Base-by-base conservation (phyloP, 2,113 vertebrate species). In the human region DNA sequence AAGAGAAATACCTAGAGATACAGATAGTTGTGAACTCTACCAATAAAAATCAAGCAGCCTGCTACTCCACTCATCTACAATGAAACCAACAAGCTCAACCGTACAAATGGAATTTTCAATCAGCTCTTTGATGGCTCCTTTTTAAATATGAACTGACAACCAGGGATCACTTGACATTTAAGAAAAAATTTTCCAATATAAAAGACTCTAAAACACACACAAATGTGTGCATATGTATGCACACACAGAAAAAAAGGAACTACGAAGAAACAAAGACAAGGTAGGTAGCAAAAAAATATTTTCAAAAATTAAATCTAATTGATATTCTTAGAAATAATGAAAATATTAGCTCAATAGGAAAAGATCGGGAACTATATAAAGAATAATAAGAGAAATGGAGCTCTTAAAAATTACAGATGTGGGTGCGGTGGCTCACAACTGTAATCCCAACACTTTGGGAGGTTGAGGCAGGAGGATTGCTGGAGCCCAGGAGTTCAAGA, bases 161-260 rank as follows among this genome's bases (percentile, higher is more conserved):
- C 66, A 90, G 84, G 13, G 32, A 76, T 78, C n/a, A 57, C 76
- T 93, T 91, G 61, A 73, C 32, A 96, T 94, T 84, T 87, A 73
- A 72, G 48, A 16, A 94, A 94, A 96, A 86, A 86, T 80, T 35
- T 55, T 92, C 32, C 73, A 73, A 68, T 59, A 43, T n/a, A 6
- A 94, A 92, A 57, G 45, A 81, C 48, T 85, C 59, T 59, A 57
- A 88, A 32, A 79, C 43, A 70, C 8, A 68, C 8, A 52, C 38
- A 91, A 7, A 82, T 61, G 38, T 50, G 25, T 17, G 23, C 3
- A 52, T 16, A 66, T 10, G 4, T 12, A 52, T 35, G 78, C 35
- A 68, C 9, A 68, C 3, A 38, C 6, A 25, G 5, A 25, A 2
- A n/a, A 59, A 50, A 48, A 61, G 32, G 30, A 70, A 55, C 8